These are phyloP conservation scores for Mus pahari DNA, from an alignment of 2,113 vertebrate species.

Conservation along the genomic window DNA sequence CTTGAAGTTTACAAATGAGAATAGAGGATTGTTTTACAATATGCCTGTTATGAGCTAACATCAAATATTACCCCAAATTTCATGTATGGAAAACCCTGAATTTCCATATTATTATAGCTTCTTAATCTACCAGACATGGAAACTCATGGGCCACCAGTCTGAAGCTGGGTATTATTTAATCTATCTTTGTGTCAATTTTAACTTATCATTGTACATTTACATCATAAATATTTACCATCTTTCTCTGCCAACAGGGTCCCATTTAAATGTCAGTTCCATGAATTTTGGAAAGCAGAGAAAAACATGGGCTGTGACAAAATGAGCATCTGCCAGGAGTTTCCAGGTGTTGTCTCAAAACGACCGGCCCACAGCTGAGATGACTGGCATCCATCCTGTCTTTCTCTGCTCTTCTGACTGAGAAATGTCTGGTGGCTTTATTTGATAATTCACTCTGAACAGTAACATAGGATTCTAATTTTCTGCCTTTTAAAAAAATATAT, in stretches of 20 bases:
- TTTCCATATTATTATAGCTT: conserved; percentile 8
- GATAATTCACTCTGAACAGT: neutral
- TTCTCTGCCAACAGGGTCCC: neutral
- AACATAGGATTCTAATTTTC: neutral
- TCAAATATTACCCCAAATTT: conserved; percentile 4
- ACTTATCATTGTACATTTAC: neutral
- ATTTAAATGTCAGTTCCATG: neutral
- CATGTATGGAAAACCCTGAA: neutral
- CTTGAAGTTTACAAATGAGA: neutral
- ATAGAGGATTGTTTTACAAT: neutral
- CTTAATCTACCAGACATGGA: neutral
- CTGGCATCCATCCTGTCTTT: neutral
- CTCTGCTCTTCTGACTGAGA: neutral
- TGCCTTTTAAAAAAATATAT: neutral
- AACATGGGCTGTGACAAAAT: neutral
- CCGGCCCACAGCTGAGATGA: neutral
- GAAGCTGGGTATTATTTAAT: neutral
- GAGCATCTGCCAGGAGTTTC: neutral
- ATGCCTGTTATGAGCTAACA: neutral
- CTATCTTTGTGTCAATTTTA: neutral
- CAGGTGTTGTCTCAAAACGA: neutral
- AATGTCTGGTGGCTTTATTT: neutral
- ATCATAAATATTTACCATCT: conserved; percentile 20
- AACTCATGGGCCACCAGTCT: neutral
- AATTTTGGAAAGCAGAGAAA: conserved; percentile 13